Base-by-base conservation (phyloP, 2,888 invertebrate species). In the Calliopum simillimum region DNA sequence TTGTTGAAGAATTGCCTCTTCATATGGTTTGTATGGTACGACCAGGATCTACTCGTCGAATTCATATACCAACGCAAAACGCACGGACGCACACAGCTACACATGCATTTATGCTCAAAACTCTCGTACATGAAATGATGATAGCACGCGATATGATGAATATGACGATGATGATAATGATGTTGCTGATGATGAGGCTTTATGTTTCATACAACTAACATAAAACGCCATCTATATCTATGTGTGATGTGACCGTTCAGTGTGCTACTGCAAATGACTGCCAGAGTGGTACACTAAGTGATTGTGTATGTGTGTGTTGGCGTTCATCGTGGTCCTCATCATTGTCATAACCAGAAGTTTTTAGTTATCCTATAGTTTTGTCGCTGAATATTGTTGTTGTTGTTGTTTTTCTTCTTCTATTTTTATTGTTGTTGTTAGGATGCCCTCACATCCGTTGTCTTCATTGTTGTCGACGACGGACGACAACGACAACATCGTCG, bases 1-100 rank as follows among this genome's bases (percentile, higher is more conserved):
- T 74, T 74, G 75, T 72, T 76, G 75, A 76, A 73, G 74, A 74
- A 76, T 75, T 74, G 76, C 75, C 76, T 73, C 75, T 76, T 76
- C 72, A 76, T 75, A 76, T 76, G 74, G 71, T 73, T 8, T 8
- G 8, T n/a, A n/a, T n/a, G 55, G 21, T 33, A 46, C 66, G 56
- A 58, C 66, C 66, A 66, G 66, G 46, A 66, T 58, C n/a, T 23
- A 16, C 21, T 46, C 16, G 25, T n/a, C n/a, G n/a, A n/a, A 49
- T 33, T n/a, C 5, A 43, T 19, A 70, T 62, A 71, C 71, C 73
- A 69, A 67, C 69, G 72, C 65, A 59, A 62, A 16, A 43, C 55
- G 16, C 16, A 62, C 63, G 47, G 13, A 47, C 62, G 67, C 19
- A 43, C n/a, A 56, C 41, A 23, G 14, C n/a, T n/a, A 56, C 21